Evolutionary conservation across 2,888 invertebrate genomes (phyloP).

Genomic region (Aphelenchoides bicaudatus): DNA sequence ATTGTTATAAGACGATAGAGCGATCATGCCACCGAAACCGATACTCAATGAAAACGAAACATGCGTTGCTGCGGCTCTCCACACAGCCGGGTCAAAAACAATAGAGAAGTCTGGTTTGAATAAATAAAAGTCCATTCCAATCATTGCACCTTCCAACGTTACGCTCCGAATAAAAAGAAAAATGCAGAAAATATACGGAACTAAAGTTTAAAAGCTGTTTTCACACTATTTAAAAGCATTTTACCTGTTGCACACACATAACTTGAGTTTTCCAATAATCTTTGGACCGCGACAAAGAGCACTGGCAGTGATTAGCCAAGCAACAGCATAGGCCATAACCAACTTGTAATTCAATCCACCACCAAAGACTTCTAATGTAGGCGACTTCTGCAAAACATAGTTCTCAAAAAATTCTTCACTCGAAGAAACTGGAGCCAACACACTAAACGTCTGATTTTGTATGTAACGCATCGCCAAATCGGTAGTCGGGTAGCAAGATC

Average conservation of each 20-base stretch:
- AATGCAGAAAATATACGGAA: too few species aligned
- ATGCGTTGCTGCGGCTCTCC: constrained; percentile 49
- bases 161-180: constrained; percentile 44
- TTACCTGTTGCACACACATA: too few species aligned
- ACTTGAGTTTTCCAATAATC: constrained; percentile 32
- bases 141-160: constrained; percentile 37
- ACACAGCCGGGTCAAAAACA: constrained; percentile 25
- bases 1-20: constrained; percentile 45
- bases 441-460: constrained; percentile 15
- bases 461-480: constrained; percentile 5
- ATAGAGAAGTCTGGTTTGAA: constrained; percentile 38
- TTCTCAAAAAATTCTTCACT: constrained; percentile 42
- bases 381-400: constrained; percentile 35
- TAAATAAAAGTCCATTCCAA: constrained; percentile 42
- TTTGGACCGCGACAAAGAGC: constrained; percentile 45
- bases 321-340: constrained; percentile 31
- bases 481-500: constrained; percentile 9
- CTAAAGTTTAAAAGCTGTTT: too few species aligned
- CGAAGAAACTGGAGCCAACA: constrained; percentile 22
- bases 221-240: too few species aligned
- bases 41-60: constrained; percentile 48
- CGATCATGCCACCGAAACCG: constrained; percentile 47
- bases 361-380: constrained; percentile 36
- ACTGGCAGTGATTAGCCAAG: constrained; percentile 39
- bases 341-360: constrained; percentile 35